Percentiles rank a stretch among this genome's conserved stretches.
Conservation (phyloP, 1,140 invertebrate species). For the Drosophila melanogaster region Release_6_plus_ISO1_MT NT_037436.4:16976501-16977000, state of each 20-base stretch:
- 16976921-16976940: too few species aligned
- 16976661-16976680: conserved; percentile 48
- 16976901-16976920: too few species aligned
- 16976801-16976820: neutral
- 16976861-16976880: too few species aligned
- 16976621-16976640: conserved; percentile 81
- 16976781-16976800: neutral
- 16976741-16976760: conserved; percentile 28
- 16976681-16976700: conserved; percentile 80
- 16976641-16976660: conserved; percentile 73
- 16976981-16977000: conserved; percentile 28
- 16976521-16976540: conserved; percentile 18
- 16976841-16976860: too few species aligned
- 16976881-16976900: too few species aligned
- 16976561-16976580: conserved; percentile 82
- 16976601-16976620: conserved; percentile 68
- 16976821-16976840: too few species aligned
- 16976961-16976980: neutral
- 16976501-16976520: conserved; percentile 33
- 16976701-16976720: conserved; percentile 40
- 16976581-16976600: conserved; percentile 59
- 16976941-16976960: neutral
- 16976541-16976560: conserved; percentile 74
- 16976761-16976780: conserved; percentile 73
- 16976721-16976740: conserved; percentile 42